A percentile compares a stretch with the other conserved stretches of the same genome.
phyloP scores from a whole-genome alignment of 2,113 vertebrate species.

The Pachyramphus minor region DNA sequence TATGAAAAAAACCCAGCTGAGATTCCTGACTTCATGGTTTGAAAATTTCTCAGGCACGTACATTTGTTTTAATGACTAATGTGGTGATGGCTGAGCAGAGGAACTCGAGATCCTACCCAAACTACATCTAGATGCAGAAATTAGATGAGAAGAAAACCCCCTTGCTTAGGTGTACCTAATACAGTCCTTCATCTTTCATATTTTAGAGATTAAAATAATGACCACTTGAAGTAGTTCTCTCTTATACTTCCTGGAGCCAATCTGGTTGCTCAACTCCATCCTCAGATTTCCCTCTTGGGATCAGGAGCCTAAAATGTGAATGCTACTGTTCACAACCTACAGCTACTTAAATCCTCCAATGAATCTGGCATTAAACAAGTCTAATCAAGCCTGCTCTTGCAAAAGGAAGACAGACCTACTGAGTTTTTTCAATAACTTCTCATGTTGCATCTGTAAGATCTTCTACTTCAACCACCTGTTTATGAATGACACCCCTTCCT shows the following conservation, averaged over 20 bases:
- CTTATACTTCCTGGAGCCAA: neutral
- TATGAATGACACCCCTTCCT: neutral
- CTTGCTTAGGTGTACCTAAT: neutral
- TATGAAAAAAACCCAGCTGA: neutral
- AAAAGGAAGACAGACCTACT: neutral
- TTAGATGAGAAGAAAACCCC: neutral
- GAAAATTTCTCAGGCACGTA: neutral
- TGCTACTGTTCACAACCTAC: neutral
- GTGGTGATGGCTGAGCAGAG: neutral
- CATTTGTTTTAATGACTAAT: neutral
- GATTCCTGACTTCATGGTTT: neutral
- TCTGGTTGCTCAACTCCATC: neutral
- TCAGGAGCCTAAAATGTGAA: neutral
- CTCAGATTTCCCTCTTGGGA: neutral
- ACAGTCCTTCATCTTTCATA: neutral
- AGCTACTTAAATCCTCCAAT: neutral
- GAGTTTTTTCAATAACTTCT: neutral
- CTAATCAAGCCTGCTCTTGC: neutral
- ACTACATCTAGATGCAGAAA: neutral
- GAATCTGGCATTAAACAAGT: neutral
- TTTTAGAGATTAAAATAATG: neutral
- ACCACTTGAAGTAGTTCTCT: neutral
- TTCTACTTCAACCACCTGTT: neutral
- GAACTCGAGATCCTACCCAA: neutral
- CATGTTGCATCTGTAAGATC: neutral